Base-by-base conservation (phyloP, 2,888 invertebrate species). In the Ichneumoninae sp. region DNA sequence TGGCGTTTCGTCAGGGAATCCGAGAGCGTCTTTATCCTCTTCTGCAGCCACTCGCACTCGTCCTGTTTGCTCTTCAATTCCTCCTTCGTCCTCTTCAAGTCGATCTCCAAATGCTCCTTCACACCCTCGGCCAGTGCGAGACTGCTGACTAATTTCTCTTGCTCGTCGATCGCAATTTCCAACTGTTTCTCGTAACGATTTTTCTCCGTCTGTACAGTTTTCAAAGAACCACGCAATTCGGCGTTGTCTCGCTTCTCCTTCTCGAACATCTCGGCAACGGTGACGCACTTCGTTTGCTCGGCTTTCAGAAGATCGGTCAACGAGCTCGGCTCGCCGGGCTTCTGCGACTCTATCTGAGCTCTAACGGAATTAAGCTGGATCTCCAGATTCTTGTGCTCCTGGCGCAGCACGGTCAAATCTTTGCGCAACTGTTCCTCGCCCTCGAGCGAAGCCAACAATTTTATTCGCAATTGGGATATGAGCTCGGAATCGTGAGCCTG, bases 371-470 rank as follows among this genome's bases (percentile, higher is more conserved):
- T 91, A 50, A 93, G 70, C 68, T 92, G 94, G 0, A 94, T 94
- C 80, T 95, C 93, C 0, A 95, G 89, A 81, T 94, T 93, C 75
- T 95, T 94, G 30, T 94, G 93, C 1, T 95, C 94, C 30, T 95
- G 94, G 1, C 95, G 93, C 87, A 96, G 95, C 40, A 94, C 92
- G 65, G 95, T 95, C 60, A 96, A 93, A 7, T 95, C 93, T 71
- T 95, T 95, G 87, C 96, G 96, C 50, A 96, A 92, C 87, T 96
- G 95, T 54, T 95, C 94, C 89, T 97, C 96, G 0, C 95, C 95
- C 63, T 95, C 95, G 91, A 97, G 94, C 0, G 96, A 95, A 0
- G 95, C 95, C 87, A 97, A 96, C 5, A 97, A 82, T 66, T 93
- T 91, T 36, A 89, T 88, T 68, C 93, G 91, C 60, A 94, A 81